phyloP scores from a whole-genome alignment of 1,140 invertebrate genomes.

The Polypedilum pembai region DNA sequence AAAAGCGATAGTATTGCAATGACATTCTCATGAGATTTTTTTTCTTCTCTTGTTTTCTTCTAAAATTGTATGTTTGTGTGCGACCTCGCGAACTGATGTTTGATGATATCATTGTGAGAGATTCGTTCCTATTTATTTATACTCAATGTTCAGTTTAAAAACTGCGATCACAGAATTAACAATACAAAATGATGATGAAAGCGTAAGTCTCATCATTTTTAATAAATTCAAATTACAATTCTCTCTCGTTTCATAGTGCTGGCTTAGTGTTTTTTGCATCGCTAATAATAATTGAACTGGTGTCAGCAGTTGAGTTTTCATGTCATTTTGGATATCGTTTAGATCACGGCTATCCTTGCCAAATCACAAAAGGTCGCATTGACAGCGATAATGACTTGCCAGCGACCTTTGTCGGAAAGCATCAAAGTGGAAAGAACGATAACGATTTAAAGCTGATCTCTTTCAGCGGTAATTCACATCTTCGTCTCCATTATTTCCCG shows the following conservation, averaged over 20 bases:
- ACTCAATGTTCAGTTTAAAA: background rate
- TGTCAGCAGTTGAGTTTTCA: background rate
- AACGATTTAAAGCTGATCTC: conserved; percentile 21
- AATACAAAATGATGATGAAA: background rate
- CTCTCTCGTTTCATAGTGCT: too few relatives aligned
- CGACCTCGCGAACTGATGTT: too few relatives aligned
- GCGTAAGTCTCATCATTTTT: background rate
- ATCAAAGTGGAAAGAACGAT: background rate
- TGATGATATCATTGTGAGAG: too few relatives aligned
- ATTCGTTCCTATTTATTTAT: too few relatives aligned
- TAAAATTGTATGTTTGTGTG: too few relatives aligned
- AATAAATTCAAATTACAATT: too few relatives aligned
- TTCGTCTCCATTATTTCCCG: background rate
- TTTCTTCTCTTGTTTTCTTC: too few relatives aligned
- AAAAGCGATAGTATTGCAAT: too few relatives aligned
- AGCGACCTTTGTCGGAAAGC: background rate
- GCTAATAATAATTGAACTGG: background rate
- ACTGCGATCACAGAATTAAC: background rate
- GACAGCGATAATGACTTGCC: background rate
- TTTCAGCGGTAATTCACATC: conserved; percentile 1
- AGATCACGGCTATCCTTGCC: conserved; percentile 10
- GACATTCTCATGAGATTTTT: too few relatives aligned
- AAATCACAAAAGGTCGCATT: conserved; percentile 15
- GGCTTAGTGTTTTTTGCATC: background rate
- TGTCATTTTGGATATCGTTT: conserved; percentile 5